phyloP scores from a whole-genome alignment of 2,888 invertebrate species.

The Hemistola chrysoprasaria region DNA sequence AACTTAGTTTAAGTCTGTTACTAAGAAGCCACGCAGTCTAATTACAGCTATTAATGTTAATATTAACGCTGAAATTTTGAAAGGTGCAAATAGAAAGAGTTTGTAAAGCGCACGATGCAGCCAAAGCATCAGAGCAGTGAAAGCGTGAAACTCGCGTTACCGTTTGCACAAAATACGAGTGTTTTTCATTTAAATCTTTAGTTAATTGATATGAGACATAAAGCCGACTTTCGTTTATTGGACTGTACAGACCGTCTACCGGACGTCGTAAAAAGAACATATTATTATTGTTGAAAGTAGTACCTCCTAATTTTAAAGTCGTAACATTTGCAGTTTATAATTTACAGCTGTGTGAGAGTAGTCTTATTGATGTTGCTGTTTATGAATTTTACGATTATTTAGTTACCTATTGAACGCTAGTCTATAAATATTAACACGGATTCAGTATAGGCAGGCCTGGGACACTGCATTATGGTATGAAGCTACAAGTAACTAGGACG shows the following conservation, averaged over 20 bases:
- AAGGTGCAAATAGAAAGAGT: conserved; percentile 41
- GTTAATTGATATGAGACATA: conserved; percentile 46
- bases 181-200: conserved; percentile 44
- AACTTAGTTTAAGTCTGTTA: no score
- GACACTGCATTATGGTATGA: no score
- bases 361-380: no score
- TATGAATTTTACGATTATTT: no score
- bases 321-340: no score
- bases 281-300: no score
- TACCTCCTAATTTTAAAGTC: no score
- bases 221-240: conserved; percentile 40
- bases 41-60: conserved; percentile 29
- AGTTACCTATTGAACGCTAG: no score
- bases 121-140: conserved; percentile 41
- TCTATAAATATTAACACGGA: no score
- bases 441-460: no score
- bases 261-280: not conserved
- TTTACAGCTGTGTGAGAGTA: no score
- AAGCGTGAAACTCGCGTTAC: conserved; percentile 57
- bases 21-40: conserved; percentile 18
- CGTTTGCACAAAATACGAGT: conserved; percentile 39
- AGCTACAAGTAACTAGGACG: no score
- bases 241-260: not conserved
- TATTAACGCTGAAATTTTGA: conserved; percentile 45
- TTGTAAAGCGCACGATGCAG: conserved; percentile 34